Base-by-base conservation (phyloP, 2,797 vertebrate species). In the Onychomys torridus region DNA sequence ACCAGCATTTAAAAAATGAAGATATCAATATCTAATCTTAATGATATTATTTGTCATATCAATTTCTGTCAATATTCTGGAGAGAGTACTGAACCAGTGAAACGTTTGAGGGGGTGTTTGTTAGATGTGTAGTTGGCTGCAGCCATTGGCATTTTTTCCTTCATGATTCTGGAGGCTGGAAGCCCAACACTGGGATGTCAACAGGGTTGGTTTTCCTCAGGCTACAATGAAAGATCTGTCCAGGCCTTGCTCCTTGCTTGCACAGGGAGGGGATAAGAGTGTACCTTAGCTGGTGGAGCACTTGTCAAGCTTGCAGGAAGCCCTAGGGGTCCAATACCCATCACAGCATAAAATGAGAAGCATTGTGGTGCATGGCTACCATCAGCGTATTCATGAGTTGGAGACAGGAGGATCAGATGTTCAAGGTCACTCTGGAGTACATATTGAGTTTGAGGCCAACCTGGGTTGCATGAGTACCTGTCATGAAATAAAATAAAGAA, bases 401-500 rank as follows among this genome's bases (percentile, higher is more conserved):
- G 40, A 63, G 29, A 29, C 52, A 10, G 9, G 71, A 16, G 32
- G 32, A 49, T 37, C 11, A 76, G 71, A 90, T 78, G 8, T 65
- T 77, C 88, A 90, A 78, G 73, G 73, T 89, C 40, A 37, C 19
- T 49, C 40, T 89, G 71, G 55, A 75, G 19, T 76, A 59, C 73
- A 17, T 46, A 89, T 5, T 61, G 40, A 37, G 13, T 63, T 63
- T 77, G 17, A 77, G 59, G 43, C 57, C 23, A 37, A n/a, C 87
- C 88, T 65, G 40, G 57, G 40, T 61, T 78, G 11, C 32, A 37
- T 27, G 43, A 77, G 88, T 27, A 16, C 23, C 43, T 37, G 21
- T 49, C 19, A 63, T 61, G 63, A 77, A 77, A 61, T 34, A 61
- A 61, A 61, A 76, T 46, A 46, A 75, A 23, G 14, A 78, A 27